Evolutionary conservation across 2,113 vertebrate species (phyloP).

Genomic region (Nansenia antarctica): DNA sequence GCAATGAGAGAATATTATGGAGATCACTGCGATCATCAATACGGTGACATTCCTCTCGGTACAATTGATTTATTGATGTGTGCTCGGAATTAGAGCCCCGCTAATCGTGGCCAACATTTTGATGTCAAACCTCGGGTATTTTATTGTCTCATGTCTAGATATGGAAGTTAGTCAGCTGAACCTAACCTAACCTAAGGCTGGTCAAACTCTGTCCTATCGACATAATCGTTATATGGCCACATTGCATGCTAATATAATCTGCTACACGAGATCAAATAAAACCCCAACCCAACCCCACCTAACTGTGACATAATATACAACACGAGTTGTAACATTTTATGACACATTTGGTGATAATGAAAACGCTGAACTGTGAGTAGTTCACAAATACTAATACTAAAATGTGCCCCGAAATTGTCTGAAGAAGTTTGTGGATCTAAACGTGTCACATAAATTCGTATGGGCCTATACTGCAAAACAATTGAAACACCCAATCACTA

Average conservation of each 20-base stretch:
- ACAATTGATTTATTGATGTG: slow-evolving; percentile 36
- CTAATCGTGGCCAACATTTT: slow-evolving; percentile 3
- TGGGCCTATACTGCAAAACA: background rate
- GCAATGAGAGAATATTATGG: slow-evolving; percentile 2
- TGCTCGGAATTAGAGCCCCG: background rate
- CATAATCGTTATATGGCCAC: slow-evolving; percentile 18
- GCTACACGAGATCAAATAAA: slow-evolving; percentile 26
- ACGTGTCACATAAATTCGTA: too few relatives aligned
- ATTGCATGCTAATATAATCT: slow-evolving; percentile 27
- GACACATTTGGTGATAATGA: slow-evolving; percentile 30
- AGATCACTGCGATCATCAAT: slow-evolving; percentile 1
- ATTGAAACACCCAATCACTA: background rate
- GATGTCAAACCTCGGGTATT: background rate
- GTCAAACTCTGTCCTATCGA: slow-evolving; percentile 12
- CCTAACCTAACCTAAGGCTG: background rate
- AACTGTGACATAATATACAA: slow-evolving; percentile 51
- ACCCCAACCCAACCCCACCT: slow-evolving; percentile 30
- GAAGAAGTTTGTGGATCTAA: background rate
- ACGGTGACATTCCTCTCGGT: background rate
- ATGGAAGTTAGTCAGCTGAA: slow-evolving; percentile 13
- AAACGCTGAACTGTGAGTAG: background rate
- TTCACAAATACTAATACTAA: background rate
- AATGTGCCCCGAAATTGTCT: background rate
- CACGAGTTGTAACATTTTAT: slow-evolving; percentile 39
- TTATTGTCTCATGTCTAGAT: background rate